A percentile compares a stretch with the other conserved stretches of the same genome.
These are phyloP conservation scores for Alectura lathami DNA, from an alignment of 2,113 vertebrate genomes.

Conservation along the genomic window DNA sequence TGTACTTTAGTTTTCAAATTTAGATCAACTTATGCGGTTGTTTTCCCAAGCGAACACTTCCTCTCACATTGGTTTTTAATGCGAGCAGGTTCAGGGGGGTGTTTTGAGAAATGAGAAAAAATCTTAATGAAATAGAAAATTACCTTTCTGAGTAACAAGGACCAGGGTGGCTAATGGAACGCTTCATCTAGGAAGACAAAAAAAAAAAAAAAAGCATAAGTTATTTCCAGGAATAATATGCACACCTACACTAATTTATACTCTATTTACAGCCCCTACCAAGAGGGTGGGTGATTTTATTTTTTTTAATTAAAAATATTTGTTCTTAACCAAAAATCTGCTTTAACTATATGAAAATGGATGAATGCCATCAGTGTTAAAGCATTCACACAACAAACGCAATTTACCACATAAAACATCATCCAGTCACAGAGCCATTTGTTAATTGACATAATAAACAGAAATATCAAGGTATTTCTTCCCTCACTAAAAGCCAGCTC, in stretches of 20 bases:
- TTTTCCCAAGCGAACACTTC: not conserved
- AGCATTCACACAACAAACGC: not conserved
- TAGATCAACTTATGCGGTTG: not conserved
- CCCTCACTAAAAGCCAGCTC: not conserved
- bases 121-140: not conserved
- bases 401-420: not conserved
- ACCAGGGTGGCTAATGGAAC: slow-evolving; percentile 62
- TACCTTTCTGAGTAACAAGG: slow-evolving; percentile 63
- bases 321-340: not conserved
- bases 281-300: not conserved
- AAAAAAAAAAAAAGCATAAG: not conserved
- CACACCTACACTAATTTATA: not conserved
- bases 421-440: not conserved
- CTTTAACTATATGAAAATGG: not conserved
- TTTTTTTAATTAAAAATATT: not conserved
- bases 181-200: slow-evolving; percentile 21
- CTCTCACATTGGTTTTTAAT: not conserved
- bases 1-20: not conserved
- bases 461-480: not conserved
- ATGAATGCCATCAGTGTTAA: not conserved
- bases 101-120: not conserved
- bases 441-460: not conserved
- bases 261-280: not conserved
- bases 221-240: not conserved
- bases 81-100: not conserved